phyloP scores from a whole-genome alignment of 2,113 vertebrate species.

The Notarius quadriscutis region DNA sequence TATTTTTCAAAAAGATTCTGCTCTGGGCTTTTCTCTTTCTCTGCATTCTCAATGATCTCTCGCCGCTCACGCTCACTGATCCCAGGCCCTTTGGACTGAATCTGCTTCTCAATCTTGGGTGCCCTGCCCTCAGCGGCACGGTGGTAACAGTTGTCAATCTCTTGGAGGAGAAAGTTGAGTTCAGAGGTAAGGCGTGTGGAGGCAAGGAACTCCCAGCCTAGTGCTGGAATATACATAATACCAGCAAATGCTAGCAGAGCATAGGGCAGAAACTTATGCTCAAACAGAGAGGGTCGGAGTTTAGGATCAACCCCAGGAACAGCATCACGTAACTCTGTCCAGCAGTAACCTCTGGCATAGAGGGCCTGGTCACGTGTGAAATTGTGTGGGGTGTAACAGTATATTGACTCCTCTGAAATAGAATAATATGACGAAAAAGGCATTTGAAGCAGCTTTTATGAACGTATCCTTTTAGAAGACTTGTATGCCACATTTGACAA shows the following conservation, averaged over 20 bases:
- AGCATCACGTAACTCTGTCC: constrained; percentile 97
- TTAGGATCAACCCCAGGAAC: constrained; percentile 85
- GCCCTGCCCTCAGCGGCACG: constrained; percentile 95
- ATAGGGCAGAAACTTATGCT: constrained; percentile 98
- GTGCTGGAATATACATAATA: constrained; percentile 96
- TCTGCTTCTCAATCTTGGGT: constrained; percentile 99
- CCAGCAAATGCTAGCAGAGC: constrained; percentile 95
- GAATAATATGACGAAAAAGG: constrained; percentile 35
- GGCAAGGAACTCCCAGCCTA: constrained; percentile 96
- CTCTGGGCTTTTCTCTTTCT: constrained; percentile 98
- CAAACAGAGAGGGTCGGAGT: constrained; percentile 91
- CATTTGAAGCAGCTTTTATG: background rate
- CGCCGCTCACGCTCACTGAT: constrained; percentile 91
- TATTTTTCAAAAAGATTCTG: constrained; percentile 99
- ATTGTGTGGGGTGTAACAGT: constrained; percentile 99
- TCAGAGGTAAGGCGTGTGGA: constrained; percentile 98
- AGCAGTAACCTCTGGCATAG: constrained; percentile 98
- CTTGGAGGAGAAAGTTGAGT: constrained; percentile 98
- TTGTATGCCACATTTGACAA: background rate
- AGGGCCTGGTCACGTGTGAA: constrained; percentile 99
- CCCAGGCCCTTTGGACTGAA: constrained; percentile 95
- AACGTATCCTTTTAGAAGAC: constrained; percentile 1
- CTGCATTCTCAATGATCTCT: constrained; percentile 98
- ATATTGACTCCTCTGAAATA: constrained; percentile 94
- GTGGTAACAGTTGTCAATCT: constrained; percentile 99